A percentile compares a stretch with the other conserved stretches of the same genome.
Conservation (phyloP, 1,140 invertebrate genomes). For the Drosophila bipectinata region DNA sequence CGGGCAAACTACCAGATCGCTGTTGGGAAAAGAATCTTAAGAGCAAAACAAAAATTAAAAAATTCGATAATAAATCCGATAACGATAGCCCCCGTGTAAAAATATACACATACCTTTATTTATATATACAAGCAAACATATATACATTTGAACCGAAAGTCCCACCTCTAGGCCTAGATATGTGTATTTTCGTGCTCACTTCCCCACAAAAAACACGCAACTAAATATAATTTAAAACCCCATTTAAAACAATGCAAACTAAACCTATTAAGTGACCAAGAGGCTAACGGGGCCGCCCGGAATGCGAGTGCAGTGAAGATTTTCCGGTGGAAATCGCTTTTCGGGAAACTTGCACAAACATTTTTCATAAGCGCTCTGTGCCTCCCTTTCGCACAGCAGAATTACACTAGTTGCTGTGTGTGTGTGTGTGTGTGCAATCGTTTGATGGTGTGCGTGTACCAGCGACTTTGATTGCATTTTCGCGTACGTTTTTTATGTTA, state of each 20-base stretch:
- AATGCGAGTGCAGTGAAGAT: slow-evolving; percentile 49
- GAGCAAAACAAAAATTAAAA: slow-evolving; percentile 5
- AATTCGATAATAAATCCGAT: not conserved
- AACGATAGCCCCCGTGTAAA: not conserved
- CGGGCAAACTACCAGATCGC: not conserved
- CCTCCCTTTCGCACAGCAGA: slow-evolving; percentile 44
- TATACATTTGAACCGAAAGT: not conserved
- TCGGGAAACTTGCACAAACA: slow-evolving; percentile 41
- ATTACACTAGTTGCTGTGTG: slow-evolving; percentile 74
- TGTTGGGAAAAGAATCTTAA: not conserved
- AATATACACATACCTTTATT: not conserved
- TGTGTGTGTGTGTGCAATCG: slow-evolving; percentile 42
- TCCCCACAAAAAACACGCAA: slow-evolving; percentile 54
- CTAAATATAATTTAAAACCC: slow-evolving; percentile 44
- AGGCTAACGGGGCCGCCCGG: slow-evolving; percentile 29
- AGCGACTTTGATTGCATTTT: slow-evolving; percentile 77
- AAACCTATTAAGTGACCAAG: slow-evolving; percentile 32
- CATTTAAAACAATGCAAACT: slow-evolving; percentile 39
- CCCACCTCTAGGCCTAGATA: slow-evolving; percentile 6
- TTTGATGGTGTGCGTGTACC: slow-evolving; percentile 20
- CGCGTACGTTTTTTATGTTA: slow-evolving; percentile 56
- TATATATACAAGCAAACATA: not conserved
- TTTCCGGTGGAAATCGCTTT: slow-evolving; percentile 58
- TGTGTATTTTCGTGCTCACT: slow-evolving; percentile 45
- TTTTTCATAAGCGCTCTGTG: slow-evolving; percentile 72